phyloP scores from a whole-genome alignment of 1,140 invertebrate genomes.

The Nomia melanderi region DNA sequence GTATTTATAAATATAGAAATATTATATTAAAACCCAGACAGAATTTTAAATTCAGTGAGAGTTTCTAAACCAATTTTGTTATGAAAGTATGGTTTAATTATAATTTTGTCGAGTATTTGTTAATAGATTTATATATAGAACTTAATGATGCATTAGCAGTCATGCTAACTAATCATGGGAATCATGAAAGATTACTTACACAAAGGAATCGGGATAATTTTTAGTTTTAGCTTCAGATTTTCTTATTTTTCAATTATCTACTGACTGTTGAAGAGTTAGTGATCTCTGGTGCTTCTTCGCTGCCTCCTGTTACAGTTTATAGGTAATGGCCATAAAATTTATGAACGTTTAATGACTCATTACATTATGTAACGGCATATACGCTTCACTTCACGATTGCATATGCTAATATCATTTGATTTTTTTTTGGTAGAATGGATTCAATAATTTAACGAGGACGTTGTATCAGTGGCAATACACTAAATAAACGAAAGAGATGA shows the following conservation, averaged over 20 bases:
- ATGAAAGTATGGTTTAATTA: no score
- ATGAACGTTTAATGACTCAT: slow-evolving; percentile 7
- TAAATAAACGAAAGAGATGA: no score
- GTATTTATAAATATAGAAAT: no score
- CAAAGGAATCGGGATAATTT: not conserved
- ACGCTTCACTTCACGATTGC: not conserved
- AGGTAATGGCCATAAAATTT: slow-evolving; percentile 1
- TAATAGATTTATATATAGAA: no score
- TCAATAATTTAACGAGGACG: not conserved
- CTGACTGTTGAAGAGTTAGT: not conserved
- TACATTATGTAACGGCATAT: not conserved
- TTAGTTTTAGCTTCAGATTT: not conserved
- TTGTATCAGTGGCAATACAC: not conserved
- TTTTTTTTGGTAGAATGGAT: not conserved
- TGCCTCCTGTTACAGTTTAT: not conserved
- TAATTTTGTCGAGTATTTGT: no score
- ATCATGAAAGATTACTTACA: no score
- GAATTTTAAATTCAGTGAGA: no score
- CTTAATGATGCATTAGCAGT: no score
- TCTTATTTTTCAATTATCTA: not conserved
- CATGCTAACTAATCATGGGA: no score
- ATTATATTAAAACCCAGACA: no score
- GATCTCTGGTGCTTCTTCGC: not conserved
- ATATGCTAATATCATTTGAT: not conserved
- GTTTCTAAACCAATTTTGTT: no score